phyloP scores from a whole-genome alignment of 2,888 invertebrate genomes.

The Oscheius sp. region DNA sequence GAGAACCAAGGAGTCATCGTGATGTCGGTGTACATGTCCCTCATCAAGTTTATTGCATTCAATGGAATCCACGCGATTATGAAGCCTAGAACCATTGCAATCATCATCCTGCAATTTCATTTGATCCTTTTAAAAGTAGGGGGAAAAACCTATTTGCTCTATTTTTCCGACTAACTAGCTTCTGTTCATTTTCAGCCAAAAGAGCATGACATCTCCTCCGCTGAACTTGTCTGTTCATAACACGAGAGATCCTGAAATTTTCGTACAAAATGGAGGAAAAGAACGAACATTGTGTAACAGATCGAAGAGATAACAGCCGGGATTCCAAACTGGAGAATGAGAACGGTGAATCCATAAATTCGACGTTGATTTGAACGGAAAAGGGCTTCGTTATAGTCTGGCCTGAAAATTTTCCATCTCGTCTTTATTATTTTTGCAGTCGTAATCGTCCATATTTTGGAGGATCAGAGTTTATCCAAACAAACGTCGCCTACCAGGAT shows the following conservation, averaged over 20 bases:
- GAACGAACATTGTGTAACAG: conserved; percentile 51
- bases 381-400: conserved; percentile 49
- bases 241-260: conserved; percentile 51
- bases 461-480: background rate
- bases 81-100: conserved; percentile 65
- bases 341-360: conserved; percentile 57
- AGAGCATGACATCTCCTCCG: conserved; percentile 48
- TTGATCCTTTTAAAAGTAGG: background rate
- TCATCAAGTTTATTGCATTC: conserved; percentile 64
- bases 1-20: conserved; percentile 42
- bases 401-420: no score
- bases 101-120: conserved; percentile 62
- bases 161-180: conserved; percentile 46
- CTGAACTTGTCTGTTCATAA: conserved; percentile 41
- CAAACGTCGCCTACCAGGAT: conserved; percentile 52
- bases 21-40: conserved; percentile 55
- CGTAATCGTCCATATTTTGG: no score
- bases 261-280: no score
- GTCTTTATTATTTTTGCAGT: no score
- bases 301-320: conserved; percentile 65
- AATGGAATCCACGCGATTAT: conserved; percentile 68
- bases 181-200: conserved; percentile 46
- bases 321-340: conserved; percentile 67
- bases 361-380: conserved; percentile 44
- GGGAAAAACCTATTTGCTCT: conserved; percentile 49